Evolutionary conservation across 2,113 vertebrate genomes (phyloP), one percentile per base, ranked within the genome.

Genomic region (Mohoua ochrocephala): DNA sequence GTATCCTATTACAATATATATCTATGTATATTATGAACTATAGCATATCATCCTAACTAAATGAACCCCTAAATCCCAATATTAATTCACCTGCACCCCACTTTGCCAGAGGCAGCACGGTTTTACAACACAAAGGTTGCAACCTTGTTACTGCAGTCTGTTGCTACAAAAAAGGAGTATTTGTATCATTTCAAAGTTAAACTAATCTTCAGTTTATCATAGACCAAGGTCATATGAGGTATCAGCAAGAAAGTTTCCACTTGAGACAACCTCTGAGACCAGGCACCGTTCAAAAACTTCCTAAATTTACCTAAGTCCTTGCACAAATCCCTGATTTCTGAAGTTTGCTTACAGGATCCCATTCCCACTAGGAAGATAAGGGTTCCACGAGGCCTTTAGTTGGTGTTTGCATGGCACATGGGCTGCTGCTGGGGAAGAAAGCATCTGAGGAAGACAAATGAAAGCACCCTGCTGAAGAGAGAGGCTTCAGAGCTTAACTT

Each of bases 361-460:
- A 9, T 80, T 59, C 39, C 83, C 64, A 54, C 5, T 1, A 52
- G 52, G 37, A 41, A 61, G 37, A 54, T 4, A 30, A 70, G 68
- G 42, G 61, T 73, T 35, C 30, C 44, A 16, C 0, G 0, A 80
- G 26, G 61, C 30, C n/a, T 75, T 63, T 2, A 28, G 26, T 1
- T 11, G 26, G 42, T 15, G 60, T 30, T 24, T 75, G 57, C 57
- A 33, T 1, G 50, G 76, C 9, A 8, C 39, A 8, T 3, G 15
- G 39, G 44, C 69, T 80, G 75, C 65, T 84, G 42, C 33, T 33
- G 20, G 78, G 41, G 61, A 83, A 42, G 31, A 33, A 65, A 78
- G 35, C 8, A 68, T 5, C n/a, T 5, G 16, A 53, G 45, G 49
- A 39, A 57, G 27, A 21, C 45, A 60, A 81, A 59, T 4, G 6